Evolutionary conservation across 1,140 invertebrate genomes (phyloP), one percentile per base, ranked within the genome.

Genomic region (Drosophila teissieri): DNA sequence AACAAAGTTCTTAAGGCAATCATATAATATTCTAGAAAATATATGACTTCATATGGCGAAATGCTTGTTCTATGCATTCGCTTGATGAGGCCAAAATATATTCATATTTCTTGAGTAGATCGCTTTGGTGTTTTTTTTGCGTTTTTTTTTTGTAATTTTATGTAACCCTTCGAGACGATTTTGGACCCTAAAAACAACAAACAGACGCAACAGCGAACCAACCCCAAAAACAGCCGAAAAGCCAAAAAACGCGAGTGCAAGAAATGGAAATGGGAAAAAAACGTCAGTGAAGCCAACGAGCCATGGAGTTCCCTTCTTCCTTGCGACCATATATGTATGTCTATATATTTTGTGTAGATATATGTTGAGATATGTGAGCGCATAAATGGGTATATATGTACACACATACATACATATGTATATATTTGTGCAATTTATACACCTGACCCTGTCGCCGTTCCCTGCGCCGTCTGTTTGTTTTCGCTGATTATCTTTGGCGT

Each of bases 401-500:
- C 27, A 40, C 4, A 42, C 7, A 17, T 24, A 24, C 4, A 4
- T 42, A 8, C 27, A 42, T n/a, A 5, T n/a, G 39, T 55, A 48
- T 69, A 51, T 67, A 65, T 70, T 70, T 70, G 51, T 76, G 61
- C 78, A 86, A 81, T 86, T 75, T 78, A 86, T 86, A 88, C 83
- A 86, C 82, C 82, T 88, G 82, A 86, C 82, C 82, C 79, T 83
- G 80, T 80, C 78, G 78, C 78, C 27, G 48, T 52, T 52, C 49
- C 49, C 44, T 48, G 56, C 55, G 34, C 46, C 67, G 84, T 69
- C 77, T 89, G 85, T 89, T 89, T 89, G 83, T 91, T 90, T 90
- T 90, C 80, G 89, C 85, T 91, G 90, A 91, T 91, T 91, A 89
- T 91, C 90, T 91, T 89, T 83, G 81, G 85, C 85, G 90, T 91